Evolutionary conservation across 2,888 invertebrate species (phyloP), one percentile per base, ranked within the genome.

Genomic region (Metellina segmentata): DNA sequence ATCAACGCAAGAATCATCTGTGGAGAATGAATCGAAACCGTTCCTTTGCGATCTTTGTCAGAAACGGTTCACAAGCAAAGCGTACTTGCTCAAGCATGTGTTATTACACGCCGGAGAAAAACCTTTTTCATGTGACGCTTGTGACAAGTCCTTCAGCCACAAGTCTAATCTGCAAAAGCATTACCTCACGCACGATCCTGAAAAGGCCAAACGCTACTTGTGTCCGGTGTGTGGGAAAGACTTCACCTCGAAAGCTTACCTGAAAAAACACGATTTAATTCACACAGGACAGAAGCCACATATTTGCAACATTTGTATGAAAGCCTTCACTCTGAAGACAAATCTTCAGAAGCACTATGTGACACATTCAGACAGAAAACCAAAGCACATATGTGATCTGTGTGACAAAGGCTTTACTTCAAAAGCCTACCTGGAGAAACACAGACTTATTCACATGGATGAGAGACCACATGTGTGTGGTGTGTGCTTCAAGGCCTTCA

Each of bases 381-480:
- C 78, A 2, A 20, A 78, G 83, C 19, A 87, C 16, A 69, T 87
- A 48, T 91, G 91, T 78, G 91, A 91, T 74, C 48, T 91, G 20
- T 91, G 91, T 61, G 83, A 88, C n/a, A 91, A 91, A 20, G 87
- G 87, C 7, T 91, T 91, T 51, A 91, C 91, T 0, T 91, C 91
- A 1, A 91, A 88, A 49, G 91, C 87, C 0, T 91, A 91, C 51
- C 49, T 91, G 49, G 91, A 91, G 13, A 91, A 91, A 61, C 91
- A 91, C 49, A 49, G 91, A 13, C 83, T 91, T 7, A 91, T 91
- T 48, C 91, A 91, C 34, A 91, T 91, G 48, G 83, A 91, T 82
- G 91, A 91, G n/a, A 72, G 87, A 13, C 91, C 91, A 78, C 91
- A 91, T 61, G 91, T 91, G 8, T 91, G 91, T 79, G 91, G 91